Base-by-base conservation (phyloP, 2,888 invertebrate genomes). In the Habroteleia sp. region DNA sequence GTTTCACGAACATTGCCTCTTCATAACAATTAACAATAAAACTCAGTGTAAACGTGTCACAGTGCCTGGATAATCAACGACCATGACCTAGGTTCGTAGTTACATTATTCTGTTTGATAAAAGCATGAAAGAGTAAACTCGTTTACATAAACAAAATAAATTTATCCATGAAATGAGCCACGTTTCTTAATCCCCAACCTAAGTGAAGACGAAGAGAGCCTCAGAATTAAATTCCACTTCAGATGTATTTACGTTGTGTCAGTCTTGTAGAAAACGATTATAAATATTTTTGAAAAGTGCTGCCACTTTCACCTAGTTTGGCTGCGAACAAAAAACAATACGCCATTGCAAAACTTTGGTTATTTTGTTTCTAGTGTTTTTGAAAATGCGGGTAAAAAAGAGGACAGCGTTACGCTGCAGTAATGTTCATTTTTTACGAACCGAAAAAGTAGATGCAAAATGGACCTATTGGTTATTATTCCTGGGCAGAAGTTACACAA, bases 1-100 rank as follows among this genome's bases (percentile, higher is more conserved):
- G 20, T 17, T 11, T 31, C 20, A 4, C 4, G 20, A 20, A 20
- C 20, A 20, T 3, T 20, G 31, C 27, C n/a, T 14, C 23, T 25
- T 48, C 35, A 44, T 35, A 65, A 44, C 44, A 46, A 65, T 65
- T 54, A 39, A 46, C 44, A 54, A 52, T 65, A 54, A 44, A 65
- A 52, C 65, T 25, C 3, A 31, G 14, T 23, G 23, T 33, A 29
- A 41, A 41, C 16, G 3, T 29, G n/a, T n/a, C n/a, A n/a, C n/a
- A n/a, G n/a, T n/a, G n/a, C n/a, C n/a, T n/a, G n/a, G n/a, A n/a
- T n/a, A 14, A 27, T 29, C 5, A 44, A 44, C 31, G 20, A 7
- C 29, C 41, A 25, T 25, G 25, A 27, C 37, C 13, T 41, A 7
- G 5, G 11, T 7, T 20, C 3, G 20, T 3, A 20, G 20, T 20